Evolutionary conservation across 92 coral and sea anemone species (phyloP), one percentile per base, ranked within the genome.

Genomic region (Siderastrea radians): DNA sequence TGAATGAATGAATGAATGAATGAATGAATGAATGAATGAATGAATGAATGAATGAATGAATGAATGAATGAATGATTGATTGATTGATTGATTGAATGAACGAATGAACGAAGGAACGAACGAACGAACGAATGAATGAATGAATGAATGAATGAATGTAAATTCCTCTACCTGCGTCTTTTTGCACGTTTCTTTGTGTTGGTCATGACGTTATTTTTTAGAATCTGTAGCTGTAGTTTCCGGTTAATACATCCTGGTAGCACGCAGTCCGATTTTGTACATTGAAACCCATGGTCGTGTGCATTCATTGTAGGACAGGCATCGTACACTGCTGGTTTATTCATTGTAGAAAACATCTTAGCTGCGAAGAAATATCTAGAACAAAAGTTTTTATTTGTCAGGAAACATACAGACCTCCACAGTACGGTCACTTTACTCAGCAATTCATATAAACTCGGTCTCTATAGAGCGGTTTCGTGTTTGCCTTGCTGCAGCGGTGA

Each of bases 171-270:
- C 72, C 17, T 78, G 5, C 45, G 72, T 19, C 26, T 62, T 15
- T 57, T 43, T 67, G 47, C 71, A 26, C 38, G 83, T 48, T 19
- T 63, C 83, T 78, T 78, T 16, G 17, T 7, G 46, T 49, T 78
- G 38, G 7, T 78, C 7, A 44, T 48, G 3, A 4, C 26, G 47
- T 48, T 63, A 13, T 46, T 48, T 3, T 62, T 78, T 47, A 46
- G 26, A 45, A 6, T 49, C 71, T 19, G 45, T 10, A 78, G 51
- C 80, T 75, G 55, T 43, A 7, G 80, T 26, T 26, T 26, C 38
- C 38, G 38, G 66, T 75, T 75, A 12, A 75, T 61, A 54, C 80
- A 75, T 5, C 50, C 17, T 6, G 79, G 47, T 5, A 75, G 49
- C n/a, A 75, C 66, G n/a, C 66, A 75, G 3, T 75, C 65, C 8